Evolutionary conservation across 2,113 vertebrate genomes (phyloP).

Genomic region (Thamnaconus septentrionalis): DNA sequence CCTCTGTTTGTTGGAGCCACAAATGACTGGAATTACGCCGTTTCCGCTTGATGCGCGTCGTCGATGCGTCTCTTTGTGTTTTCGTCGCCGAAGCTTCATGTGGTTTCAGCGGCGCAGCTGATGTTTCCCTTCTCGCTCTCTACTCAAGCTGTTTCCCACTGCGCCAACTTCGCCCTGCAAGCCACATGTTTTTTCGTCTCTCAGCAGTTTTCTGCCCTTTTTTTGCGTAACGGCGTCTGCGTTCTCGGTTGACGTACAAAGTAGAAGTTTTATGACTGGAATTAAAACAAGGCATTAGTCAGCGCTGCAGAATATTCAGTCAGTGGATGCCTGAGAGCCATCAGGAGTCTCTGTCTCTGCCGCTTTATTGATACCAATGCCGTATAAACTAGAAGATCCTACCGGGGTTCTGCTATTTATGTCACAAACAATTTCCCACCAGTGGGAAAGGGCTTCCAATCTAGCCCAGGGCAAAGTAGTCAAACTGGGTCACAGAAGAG

Average conservation of each 20-base stretch:
- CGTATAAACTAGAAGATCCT: conserved; percentile 11
- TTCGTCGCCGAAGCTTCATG: not conserved
- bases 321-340: not conserved
- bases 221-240: conserved; percentile 1
- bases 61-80: not conserved
- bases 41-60: conserved; percentile 16
- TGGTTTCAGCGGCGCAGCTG: conserved; percentile 1
- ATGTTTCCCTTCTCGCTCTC: not conserved
- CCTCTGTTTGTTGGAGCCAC: not conserved
- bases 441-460: conserved; percentile 44
- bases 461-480: conserved; percentile 57
- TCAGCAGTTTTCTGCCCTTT: too few species aligned
- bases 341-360: not conserved
- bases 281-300: conserved; percentile 12
- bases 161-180: not conserved
- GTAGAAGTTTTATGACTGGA: conserved; percentile 22
- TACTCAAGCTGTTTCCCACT: not conserved
- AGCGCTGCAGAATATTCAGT: conserved; percentile 17
- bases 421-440: conserved; percentile 29
- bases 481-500: conserved; percentile 66
- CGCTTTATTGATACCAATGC: conserved; percentile 13
- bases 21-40: conserved; percentile 9
- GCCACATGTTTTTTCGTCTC: too few species aligned
- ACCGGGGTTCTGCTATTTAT: conserved; percentile 37
- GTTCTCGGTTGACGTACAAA: not conserved